Evolutionary conservation across 2,888 invertebrate species (phyloP), one percentile per base, ranked within the genome.

Genomic region (Drosophila rellima): DNA sequence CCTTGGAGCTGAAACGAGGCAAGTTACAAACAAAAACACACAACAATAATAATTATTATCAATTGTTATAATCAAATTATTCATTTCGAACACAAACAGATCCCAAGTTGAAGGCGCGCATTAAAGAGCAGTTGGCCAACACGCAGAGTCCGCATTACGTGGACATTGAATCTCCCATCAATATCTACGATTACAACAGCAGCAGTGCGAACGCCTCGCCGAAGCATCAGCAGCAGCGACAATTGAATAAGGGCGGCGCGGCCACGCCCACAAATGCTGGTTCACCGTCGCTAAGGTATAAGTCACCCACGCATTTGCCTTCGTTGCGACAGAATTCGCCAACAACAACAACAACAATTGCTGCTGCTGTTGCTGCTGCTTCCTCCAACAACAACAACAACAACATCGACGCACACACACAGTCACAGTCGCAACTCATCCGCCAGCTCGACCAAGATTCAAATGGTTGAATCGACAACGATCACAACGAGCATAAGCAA

Each of bases 1-100:
- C 96, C 92, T 94, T 98, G 93, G 96, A 96, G 94, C 95, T 98
- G 93, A 96, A 95, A 94, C 95, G 97, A 95, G 97, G 97, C 97
- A 94, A 95, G 95, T 20, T 15, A n/a, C n/a, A n/a, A n/a, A n/a
- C n/a, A n/a, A n/a, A n/a, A n/a, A n/a, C n/a, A n/a, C n/a, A n/a
- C n/a, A n/a, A n/a, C n/a, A n/a, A n/a, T n/a, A n/a, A n/a, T n/a
- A n/a, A n/a, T n/a, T n/a, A n/a, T n/a, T n/a, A n/a, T n/a, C n/a
- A n/a, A n/a, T n/a, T n/a, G n/a, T n/a, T n/a, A n/a, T n/a, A n/a
- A n/a, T n/a, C n/a, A n/a, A n/a, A n/a, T n/a, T n/a, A n/a, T n/a
- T n/a, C n/a, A n/a, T n/a, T n/a, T n/a, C n/a, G n/a, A n/a, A n/a
- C n/a, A n/a, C n/a, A n/a, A n/a, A n/a, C n/a, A n/a, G 98, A 98